A percentile compares a stretch with the other conserved stretches of the same genome.
Evolutionary conservation across 1,140 invertebrate species (phyloP).

Genomic region (Hirudo medicinalis): DNA sequence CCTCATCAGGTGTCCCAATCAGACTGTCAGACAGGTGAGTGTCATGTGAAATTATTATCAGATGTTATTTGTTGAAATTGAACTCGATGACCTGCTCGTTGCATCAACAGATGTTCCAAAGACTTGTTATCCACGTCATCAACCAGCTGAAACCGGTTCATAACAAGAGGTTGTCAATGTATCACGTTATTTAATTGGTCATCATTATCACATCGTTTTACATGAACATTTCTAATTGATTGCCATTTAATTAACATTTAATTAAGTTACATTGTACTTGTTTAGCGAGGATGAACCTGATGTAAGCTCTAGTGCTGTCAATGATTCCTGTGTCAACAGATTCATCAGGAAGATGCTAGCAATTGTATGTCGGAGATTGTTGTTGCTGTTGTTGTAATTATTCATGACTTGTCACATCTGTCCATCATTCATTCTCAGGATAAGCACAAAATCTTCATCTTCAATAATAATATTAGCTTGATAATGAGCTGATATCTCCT

Average conservation of each 20-base stretch:
- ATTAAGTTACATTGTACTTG: slow-evolving; percentile 17
- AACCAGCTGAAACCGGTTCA: slow-evolving; percentile 57
- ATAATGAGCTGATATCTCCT: slow-evolving; percentile 10
- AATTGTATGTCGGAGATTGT: slow-evolving; percentile 48
- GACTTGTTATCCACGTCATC: slow-evolving; percentile 82
- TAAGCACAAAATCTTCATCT: too few species aligned
- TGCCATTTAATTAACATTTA: too few species aligned
- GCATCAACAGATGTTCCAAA: slow-evolving; percentile 48
- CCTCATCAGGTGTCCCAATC: slow-evolving; percentile 84
- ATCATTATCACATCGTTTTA: too few species aligned
- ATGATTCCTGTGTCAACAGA: slow-evolving; percentile 73
- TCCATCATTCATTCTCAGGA: too few species aligned
- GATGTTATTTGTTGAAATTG: not conserved
- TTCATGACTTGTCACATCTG: too few species aligned
- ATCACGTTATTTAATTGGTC: too few species aligned
- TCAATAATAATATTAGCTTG: too few species aligned
- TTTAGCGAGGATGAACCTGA: slow-evolving; percentile 50
- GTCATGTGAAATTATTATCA: not conserved
- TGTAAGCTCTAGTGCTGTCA: slow-evolving; percentile 50
- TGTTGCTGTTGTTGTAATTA: slow-evolving; percentile 14
- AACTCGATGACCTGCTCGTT: not conserved
- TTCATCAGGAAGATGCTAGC: slow-evolving; percentile 78
- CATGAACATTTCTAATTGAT: too few species aligned
- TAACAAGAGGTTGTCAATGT: too few species aligned
- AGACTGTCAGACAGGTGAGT: slow-evolving; percentile 81